A percentile compares a stretch with the other conserved stretches of the same genome.
Conservation (phyloP, 2,113 vertebrate species). For the Leuciscus idus region DNA sequence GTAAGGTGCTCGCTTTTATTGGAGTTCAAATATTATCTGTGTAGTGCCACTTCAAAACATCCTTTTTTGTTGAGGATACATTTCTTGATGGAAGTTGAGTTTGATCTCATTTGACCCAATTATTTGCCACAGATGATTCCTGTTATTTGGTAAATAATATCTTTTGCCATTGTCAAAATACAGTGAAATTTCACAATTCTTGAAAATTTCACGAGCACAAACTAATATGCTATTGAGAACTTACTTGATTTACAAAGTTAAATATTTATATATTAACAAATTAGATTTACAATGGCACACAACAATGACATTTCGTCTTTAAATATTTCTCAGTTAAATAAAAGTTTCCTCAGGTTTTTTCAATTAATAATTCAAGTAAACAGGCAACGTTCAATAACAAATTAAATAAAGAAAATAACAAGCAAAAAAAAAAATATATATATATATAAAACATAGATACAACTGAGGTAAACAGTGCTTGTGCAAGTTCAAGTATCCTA, state of each 20-base stretch:
- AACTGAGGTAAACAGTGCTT: neutral
- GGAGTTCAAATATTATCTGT: neutral
- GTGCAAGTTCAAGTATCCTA: neutral
- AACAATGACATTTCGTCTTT: neutral
- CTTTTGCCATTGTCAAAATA: neutral
- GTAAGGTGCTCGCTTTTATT: neutral
- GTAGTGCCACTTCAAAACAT: constrained; percentile 1
- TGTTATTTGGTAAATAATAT: neutral
- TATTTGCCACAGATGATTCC: neutral
- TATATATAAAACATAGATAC: no score
- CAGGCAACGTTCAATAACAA: no score
- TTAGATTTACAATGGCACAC: neutral
- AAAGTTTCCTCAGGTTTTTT: neutral
- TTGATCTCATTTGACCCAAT: constrained; percentile 3
- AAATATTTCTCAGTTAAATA: neutral
- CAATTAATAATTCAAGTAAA: neutral
- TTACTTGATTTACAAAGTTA: neutral
- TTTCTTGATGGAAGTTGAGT: neutral
- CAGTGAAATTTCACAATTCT: neutral
- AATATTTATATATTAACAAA: neutral
- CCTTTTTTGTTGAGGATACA: neutral
- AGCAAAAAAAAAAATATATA: no score
- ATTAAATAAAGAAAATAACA: no score
- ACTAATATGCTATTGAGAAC: neutral
- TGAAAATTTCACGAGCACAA: neutral